Percentiles rank a stretch among this genome's conserved stretches.
Conservation (phyloP, 2,888 invertebrate species). For the Aphrophora alni region DNA sequence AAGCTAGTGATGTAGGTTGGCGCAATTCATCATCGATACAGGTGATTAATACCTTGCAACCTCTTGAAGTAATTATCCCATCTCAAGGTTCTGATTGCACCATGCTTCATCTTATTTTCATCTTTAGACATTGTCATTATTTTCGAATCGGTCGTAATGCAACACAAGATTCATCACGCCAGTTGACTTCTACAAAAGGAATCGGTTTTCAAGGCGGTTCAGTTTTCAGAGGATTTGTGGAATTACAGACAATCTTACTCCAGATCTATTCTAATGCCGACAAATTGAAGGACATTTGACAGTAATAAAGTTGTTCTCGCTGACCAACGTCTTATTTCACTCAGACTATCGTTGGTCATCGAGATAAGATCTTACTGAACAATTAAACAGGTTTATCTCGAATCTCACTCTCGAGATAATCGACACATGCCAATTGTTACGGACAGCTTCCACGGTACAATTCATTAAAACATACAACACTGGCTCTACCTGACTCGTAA, state of each 20-base stretch:
- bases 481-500: background rate
- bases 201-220: background rate
- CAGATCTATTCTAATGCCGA: background rate
- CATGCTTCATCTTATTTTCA: background rate
- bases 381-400: background rate
- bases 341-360: too few species aligned
- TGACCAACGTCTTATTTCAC: background rate
- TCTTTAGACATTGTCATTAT: background rate
- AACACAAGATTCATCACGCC: background rate
- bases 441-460: background rate
- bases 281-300: background rate
- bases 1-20: background rate
- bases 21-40: conserved; percentile 2
- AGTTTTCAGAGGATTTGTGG: background rate
- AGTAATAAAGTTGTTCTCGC: background rate
- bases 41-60: background rate
- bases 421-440: background rate
- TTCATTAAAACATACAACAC: background rate
- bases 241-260: background rate
- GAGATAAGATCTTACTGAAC: background rate
- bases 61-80: background rate
- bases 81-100: background rate
- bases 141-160: background rate
- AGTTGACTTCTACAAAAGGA: background rate
- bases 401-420: background rate